These are phyloP conservation scores for Spicauda simplicius DNA, from an alignment of 2,888 invertebrate species.

Conservation along the genomic window DNA sequence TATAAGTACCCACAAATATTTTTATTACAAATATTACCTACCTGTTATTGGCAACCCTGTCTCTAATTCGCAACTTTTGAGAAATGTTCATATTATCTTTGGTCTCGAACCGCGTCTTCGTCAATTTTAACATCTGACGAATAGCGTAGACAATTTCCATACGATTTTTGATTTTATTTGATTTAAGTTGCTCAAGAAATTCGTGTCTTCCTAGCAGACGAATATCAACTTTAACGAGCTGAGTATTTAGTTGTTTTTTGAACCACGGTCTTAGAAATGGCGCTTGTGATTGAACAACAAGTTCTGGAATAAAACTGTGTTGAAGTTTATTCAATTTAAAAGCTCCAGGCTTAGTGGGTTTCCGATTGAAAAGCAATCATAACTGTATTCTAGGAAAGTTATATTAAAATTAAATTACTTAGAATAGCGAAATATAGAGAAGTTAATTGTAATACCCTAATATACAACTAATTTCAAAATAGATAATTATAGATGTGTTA, in stretches of 20 bases:
- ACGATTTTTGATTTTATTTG: conserved; percentile 26
- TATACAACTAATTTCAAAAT: too few relatives aligned
- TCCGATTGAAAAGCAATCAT: neutral
- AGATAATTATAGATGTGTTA: too few relatives aligned
- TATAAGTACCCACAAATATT: too few relatives aligned
- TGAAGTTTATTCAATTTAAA: neutral
- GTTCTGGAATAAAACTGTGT: neutral
- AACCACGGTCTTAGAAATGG: neutral
- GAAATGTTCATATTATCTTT: conserved; percentile 14
- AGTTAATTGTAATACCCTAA: too few relatives aligned
- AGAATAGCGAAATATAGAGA: too few relatives aligned
- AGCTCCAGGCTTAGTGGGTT: neutral
- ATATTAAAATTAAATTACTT: neutral
- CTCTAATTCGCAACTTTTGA: conserved; percentile 12
- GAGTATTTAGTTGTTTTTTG: neutral
- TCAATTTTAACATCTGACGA: conserved; percentile 29
- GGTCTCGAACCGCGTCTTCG: conserved; percentile 9
- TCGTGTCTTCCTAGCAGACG: neutral
- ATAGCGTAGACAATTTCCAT: conserved; percentile 24
- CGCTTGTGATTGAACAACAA: neutral
- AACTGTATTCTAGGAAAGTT: neutral
- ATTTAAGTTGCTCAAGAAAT: conserved; percentile 8
- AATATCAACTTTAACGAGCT: neutral
- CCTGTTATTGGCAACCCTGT: conserved; percentile 4
- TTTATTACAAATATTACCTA: too few relatives aligned